Conservation (phyloP, 2,888 invertebrate species). For the Glaucopsyche alexis region DNA sequence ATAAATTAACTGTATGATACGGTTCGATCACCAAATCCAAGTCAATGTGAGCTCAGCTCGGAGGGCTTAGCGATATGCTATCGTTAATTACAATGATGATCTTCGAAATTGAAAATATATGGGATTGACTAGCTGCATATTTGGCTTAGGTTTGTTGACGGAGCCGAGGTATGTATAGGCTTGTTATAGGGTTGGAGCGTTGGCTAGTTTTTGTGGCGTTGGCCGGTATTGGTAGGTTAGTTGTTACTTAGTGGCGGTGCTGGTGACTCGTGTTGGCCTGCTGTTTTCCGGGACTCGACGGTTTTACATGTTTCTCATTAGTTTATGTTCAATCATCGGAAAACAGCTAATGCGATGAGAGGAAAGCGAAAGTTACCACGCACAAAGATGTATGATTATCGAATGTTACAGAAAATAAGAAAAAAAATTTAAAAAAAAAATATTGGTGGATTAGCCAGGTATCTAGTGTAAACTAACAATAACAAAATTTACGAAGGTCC, state of each 20-base stretch:
- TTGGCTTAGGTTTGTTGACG: not conserved
- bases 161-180: constrained; percentile 35
- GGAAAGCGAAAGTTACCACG: constrained; percentile 45
- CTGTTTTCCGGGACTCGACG: constrained; percentile 21
- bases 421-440: constrained; percentile 42
- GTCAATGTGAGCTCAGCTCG: not conserved
- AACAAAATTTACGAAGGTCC: constrained; percentile 56
- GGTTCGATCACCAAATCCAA: constrained; percentile 1
- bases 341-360: constrained; percentile 1
- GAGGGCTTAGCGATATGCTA: too few relatives aligned
- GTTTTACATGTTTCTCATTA: constrained; percentile 34
- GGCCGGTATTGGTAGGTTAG: constrained; percentile 34
- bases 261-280: constrained; percentile 37
- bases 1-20: constrained; percentile 51
- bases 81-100: too few relatives aligned
- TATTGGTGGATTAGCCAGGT: constrained; percentile 50
- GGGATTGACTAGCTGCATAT: not conserved
- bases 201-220: constrained; percentile 32
- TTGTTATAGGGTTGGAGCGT: constrained; percentile 39
- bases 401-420: constrained; percentile 50
- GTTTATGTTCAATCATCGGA: not conserved
- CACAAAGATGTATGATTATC: constrained; percentile 50
- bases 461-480: constrained; percentile 48
- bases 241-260: constrained; percentile 36
- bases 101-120: too few relatives aligned